phyloP scores from a whole-genome alignment of 2,888 invertebrate species.

The Belgica antarctica region DNA sequence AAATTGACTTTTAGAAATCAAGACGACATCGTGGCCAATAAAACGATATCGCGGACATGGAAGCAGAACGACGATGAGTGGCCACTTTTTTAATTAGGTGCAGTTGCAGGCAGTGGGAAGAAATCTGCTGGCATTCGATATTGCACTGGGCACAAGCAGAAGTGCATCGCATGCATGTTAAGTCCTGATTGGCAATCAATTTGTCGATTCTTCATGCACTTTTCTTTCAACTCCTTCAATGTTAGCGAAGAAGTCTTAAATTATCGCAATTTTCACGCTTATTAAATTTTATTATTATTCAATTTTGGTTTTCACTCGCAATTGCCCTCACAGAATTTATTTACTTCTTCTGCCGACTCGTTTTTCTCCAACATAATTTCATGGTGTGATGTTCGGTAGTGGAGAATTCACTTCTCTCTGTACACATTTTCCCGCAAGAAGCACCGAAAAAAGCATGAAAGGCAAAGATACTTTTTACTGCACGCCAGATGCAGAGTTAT shows the following conservation, averaged over 20 bases:
- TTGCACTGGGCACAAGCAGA: too few species aligned
- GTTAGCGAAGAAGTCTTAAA: slow-evolving; percentile 21
- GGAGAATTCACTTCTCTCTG: not conserved
- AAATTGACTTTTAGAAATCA: slow-evolving; percentile 13
- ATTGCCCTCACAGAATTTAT: not conserved
- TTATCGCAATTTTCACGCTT: slow-evolving; percentile 43
- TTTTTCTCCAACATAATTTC: slow-evolving; percentile 23
- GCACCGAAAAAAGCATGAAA: not conserved
- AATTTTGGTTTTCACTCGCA: slow-evolving; percentile 26
- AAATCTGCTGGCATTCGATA: too few species aligned
- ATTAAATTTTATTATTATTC: slow-evolving; percentile 42
- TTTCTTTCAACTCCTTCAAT: slow-evolving; percentile 13
- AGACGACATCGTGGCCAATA: too few species aligned
- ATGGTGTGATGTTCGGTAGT: slow-evolving; percentile 36
- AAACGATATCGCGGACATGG: too few species aligned
- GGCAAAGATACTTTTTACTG: not conserved
- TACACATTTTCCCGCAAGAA: slow-evolving; percentile 1
- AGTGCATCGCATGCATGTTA: slow-evolving; percentile 27
- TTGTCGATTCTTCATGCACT: slow-evolving; percentile 28
- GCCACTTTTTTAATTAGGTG: not conserved
- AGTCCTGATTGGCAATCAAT: slow-evolving; percentile 36
- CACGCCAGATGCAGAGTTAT: too few species aligned
- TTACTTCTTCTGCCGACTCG: not conserved
- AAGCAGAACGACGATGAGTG: not conserved
- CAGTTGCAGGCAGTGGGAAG: too few species aligned